phyloP scores from a whole-genome alignment of 2,888 invertebrate genomes.

The Caenorhabditis virilis region DNA sequence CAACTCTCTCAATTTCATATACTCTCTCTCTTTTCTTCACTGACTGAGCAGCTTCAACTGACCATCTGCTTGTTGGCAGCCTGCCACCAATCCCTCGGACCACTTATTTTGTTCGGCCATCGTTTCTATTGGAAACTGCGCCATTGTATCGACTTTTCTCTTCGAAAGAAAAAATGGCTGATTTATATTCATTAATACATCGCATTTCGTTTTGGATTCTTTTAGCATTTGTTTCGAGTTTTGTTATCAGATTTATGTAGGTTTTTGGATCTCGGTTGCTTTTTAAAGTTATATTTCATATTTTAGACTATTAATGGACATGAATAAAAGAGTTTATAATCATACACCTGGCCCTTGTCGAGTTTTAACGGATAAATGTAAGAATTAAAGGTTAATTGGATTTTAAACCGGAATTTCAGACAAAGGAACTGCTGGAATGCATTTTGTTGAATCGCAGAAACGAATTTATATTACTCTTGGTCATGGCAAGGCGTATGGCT shows the following conservation, averaged over 20 bases:
- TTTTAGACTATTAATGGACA: slow-evolving; percentile 60
- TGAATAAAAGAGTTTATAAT: slow-evolving; percentile 61
- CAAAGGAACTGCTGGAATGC: slow-evolving; percentile 50
- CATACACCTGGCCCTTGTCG: slow-evolving; percentile 64
- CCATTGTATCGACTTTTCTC: too few relatives aligned
- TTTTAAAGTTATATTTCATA: not conserved
- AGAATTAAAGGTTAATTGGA: slow-evolving; percentile 2
- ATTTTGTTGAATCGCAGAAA: slow-evolving; percentile 31
- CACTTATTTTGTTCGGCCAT: not conserved
- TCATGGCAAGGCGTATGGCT: slow-evolving; percentile 10
- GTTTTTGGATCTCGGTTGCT: slow-evolving; percentile 12
- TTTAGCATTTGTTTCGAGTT: slow-evolving; percentile 39
- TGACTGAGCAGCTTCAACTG: not conserved
- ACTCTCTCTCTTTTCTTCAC: slow-evolving; percentile 9
- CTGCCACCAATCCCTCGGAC: too few relatives aligned
- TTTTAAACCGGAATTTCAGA: slow-evolving; percentile 21
- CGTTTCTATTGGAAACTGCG: slow-evolving; percentile 3
- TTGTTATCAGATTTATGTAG: slow-evolving; percentile 49
- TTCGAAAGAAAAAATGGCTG: slow-evolving; percentile 16
- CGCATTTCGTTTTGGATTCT: slow-evolving; percentile 44
- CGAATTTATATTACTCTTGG: slow-evolving; percentile 29
- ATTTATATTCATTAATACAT: slow-evolving; percentile 21
- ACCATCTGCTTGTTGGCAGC: slow-evolving; percentile 2
- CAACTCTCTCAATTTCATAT: slow-evolving; percentile 4
- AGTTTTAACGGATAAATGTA: slow-evolving; percentile 44